Conservation (phyloP, 2,888 invertebrate genomes). For the Drosophila koepferae region DNA sequence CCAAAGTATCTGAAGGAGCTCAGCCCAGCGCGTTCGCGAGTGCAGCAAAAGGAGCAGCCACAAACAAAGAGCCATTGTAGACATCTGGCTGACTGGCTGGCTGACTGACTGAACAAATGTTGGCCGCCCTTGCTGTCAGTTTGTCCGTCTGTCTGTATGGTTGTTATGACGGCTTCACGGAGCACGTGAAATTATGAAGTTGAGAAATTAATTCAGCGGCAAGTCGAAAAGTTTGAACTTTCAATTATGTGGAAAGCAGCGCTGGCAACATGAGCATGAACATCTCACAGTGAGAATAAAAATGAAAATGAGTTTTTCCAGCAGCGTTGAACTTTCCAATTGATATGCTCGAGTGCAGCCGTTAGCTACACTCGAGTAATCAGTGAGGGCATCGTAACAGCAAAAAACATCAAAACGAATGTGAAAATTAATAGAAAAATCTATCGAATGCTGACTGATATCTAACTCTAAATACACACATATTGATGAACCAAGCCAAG, state of each 20-base stretch:
- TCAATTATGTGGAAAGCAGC: conserved; percentile 72
- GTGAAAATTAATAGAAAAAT: conserved; percentile 64
- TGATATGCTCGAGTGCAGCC: conserved; percentile 70
- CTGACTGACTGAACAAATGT: conserved; percentile 19
- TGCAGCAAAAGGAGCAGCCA: conserved; percentile 55
- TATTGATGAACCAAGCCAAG: conserved; percentile 11
- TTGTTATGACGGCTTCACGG: conserved; percentile 65
- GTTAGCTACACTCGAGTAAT: conserved; percentile 74
- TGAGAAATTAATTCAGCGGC: conserved; percentile 79
- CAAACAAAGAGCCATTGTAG: conserved; percentile 75
- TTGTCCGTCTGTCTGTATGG: conserved; percentile 24
- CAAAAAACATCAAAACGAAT: conserved; percentile 49
- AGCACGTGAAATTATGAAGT: conserved; percentile 76
- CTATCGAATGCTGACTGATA: conserved; percentile 67
- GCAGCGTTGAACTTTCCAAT: conserved; percentile 64
- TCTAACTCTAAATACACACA: conserved; percentile 70
- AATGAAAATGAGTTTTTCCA: conserved; percentile 50
- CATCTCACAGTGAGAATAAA: conserved; percentile 52
- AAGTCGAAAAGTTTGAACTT: conserved; percentile 76
- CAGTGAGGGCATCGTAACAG: conserved; percentile 54
- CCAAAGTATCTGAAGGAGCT: conserved; percentile 38
- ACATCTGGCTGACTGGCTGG: conserved; percentile 46
- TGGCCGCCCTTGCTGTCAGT: not conserved
- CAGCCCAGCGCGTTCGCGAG: conserved; percentile 37
- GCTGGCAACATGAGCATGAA: conserved; percentile 55